Evolutionary conservation across 2,888 invertebrate species (phyloP), one percentile per base, ranked within the genome.

Genomic region (Meteorus cinctellus): DNA sequence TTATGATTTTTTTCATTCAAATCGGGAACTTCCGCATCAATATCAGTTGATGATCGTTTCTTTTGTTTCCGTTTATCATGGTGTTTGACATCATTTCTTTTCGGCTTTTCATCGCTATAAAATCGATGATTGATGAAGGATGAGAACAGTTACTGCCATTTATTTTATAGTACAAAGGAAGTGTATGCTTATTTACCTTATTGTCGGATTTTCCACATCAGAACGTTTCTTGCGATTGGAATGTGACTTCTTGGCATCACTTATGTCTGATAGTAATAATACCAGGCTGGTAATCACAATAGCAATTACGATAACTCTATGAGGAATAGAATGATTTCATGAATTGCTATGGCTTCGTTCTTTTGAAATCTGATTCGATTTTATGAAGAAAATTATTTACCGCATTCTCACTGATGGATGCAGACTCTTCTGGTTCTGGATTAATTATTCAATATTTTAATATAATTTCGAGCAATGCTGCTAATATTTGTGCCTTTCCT

Each of bases 281-380:
- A 80, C 36, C 59, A 79, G 72, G 62, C 76, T 63, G 24, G 76
- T 63, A 68, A 77, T 63, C 48, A 80, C 29, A 31, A 68, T 51
- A 16, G 41, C 55, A 24, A 72, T 67, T 27, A 78, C 55, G 6
- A 62, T 60, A 66, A 78, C 41, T 48, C 80, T 80, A 24, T 41
- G 6, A 72, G 51, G 31, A 65, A 19, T n/a, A 19, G 34, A 36
- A 65, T 36, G 4, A 8, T 36, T 19, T 19, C 10, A 24, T 6
- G 24, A 24, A 24, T 8, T 45, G 48, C 48, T 48, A 14, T 4
- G 8, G 1, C 5, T 19, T 2, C 1, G 4, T 6, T 55, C 6
- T 55, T 14, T 4, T 0, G 8, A 29, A 48, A 27, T 67, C 29
- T 48, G 2, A 48, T 41, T 31, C 29, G 19, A 45, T 41, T 4